These are phyloP conservation scores for Acrocephalus arundinaceus DNA, from an alignment of 2,113 vertebrate genomes.

Conservation along the genomic window DNA sequence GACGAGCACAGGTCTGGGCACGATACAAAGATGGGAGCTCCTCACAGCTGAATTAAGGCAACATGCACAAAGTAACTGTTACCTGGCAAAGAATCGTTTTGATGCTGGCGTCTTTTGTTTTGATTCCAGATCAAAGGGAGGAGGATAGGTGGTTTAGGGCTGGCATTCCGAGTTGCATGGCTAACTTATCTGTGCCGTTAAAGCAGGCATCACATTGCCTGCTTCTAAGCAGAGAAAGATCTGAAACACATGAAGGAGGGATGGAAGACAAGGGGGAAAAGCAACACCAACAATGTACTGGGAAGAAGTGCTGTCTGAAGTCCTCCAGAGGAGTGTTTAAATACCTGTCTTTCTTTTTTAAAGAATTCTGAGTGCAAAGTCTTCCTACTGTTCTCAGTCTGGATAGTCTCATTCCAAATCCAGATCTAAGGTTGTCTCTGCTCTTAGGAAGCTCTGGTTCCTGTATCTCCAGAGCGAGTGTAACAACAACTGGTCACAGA, in stretches of 20 bases:
- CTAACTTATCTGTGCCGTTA: conserved; percentile 27
- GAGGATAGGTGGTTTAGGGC: neutral
- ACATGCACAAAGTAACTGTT: fast-evolving
- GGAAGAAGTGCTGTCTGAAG: neutral
- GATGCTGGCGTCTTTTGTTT: neutral
- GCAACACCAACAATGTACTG: neutral
- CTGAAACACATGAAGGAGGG: conserved; percentile 1
- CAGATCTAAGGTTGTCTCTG: neutral
- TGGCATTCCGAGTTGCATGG: neutral
- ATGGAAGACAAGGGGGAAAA: neutral
- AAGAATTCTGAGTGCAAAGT: neutral
- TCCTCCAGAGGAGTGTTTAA: neutral
- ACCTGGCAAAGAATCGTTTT: conserved; percentile 27
- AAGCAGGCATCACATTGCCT: neutral
- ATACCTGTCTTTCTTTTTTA: neutral
- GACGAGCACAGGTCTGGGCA: neutral
- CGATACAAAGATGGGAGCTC: neutral
- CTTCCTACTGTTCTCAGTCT: neutral
- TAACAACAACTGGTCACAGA: neutral
- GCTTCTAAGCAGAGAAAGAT: neutral
- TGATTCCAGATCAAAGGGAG: conserved; percentile 32
- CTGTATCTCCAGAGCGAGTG: fast-evolving
- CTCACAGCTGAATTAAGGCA: conserved; percentile 18
- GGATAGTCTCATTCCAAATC: neutral
- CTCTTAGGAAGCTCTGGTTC: neutral